A percentile compares a stretch with the other conserved stretches of the same genome.
These are phyloP conservation scores for Meleagris gallopavo DNA, from an alignment of 2,113 vertebrate genomes.

Conservation along the genomic window DNA sequence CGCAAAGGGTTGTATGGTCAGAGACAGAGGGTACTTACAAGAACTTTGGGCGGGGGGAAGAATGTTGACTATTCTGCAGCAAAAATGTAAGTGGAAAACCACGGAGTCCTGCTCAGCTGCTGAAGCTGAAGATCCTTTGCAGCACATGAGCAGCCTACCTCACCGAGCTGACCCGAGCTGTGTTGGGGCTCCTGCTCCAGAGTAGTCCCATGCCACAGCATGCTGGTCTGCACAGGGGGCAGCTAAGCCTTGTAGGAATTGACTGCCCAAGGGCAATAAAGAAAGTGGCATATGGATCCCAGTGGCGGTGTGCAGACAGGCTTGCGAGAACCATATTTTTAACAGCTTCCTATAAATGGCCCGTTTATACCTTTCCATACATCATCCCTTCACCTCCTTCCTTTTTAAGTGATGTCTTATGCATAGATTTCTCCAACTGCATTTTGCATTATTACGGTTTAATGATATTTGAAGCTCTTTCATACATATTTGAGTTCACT, in stretches of 20 bases:
- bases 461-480: slow-evolving; percentile 73
- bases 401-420: slow-evolving; percentile 62
- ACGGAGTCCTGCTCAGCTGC: background rate
- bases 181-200: background rate
- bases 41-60: background rate
- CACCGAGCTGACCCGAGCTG: background rate
- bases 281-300: background rate
- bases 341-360: slow-evolving; percentile 35
- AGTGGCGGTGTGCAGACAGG: background rate
- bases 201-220: background rate
- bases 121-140: background rate
- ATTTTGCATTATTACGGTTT: slow-evolving; percentile 75
- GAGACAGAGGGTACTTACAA: background rate
- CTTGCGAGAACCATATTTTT: slow-evolving; percentile 8
- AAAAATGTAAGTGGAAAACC: background rate
- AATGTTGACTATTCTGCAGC: background rate
- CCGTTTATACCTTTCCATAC: slow-evolving; percentile 62
- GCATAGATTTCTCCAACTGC: slow-evolving; percentile 56
- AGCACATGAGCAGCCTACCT: background rate
- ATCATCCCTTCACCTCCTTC: slow-evolving; percentile 62
- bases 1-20: background rate
- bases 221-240: background rate
- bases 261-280: background rate
- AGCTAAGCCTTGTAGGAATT: background rate
- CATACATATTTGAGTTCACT: slow-evolving; percentile 68